These are phyloP conservation scores for Petrophora chlorosata DNA, from an alignment of 2,888 invertebrate genomes.

Conservation along the genomic window DNA sequence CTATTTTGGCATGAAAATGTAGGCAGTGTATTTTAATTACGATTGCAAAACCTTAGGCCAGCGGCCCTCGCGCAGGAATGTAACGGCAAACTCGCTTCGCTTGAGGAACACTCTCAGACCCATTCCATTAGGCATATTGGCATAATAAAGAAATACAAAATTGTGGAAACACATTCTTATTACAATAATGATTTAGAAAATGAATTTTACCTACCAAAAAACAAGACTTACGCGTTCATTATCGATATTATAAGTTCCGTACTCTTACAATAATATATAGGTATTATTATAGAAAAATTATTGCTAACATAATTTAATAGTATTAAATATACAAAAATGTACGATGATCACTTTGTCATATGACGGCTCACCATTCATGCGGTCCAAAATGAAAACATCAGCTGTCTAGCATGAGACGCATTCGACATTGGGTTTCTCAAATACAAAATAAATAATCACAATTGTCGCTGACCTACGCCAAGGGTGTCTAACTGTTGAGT, in stretches of 20 bases:
- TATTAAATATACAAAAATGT: too few species aligned
- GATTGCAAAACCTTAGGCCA: conserved; percentile 9
- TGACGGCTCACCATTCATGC: too few species aligned
- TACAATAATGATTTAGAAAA: too few species aligned
- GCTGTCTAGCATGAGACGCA: neutral
- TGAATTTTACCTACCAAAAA: too few species aligned
- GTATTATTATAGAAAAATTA: too few species aligned
- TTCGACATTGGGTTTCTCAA: conserved; percentile 2
- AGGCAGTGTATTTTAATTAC: conserved; percentile 10
- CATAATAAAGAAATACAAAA: neutral
- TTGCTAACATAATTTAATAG: too few species aligned
- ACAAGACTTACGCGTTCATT: too few species aligned
- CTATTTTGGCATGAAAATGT: conserved; percentile 2
- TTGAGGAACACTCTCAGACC: conserved; percentile 4
- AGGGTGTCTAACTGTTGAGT: neutral
- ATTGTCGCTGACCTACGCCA: neutral
- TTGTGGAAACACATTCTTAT: too few species aligned
- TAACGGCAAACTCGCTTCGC: conserved; percentile 5
- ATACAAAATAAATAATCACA: neutral
- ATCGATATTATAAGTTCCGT: too few species aligned
- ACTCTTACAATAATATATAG: too few species aligned
- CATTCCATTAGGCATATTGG: neutral
- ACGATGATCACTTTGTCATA: too few species aligned
- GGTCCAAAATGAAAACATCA: neutral
- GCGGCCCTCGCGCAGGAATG: conserved; percentile 12